Conservation (phyloP, 2,113 vertebrate species). For the Hiodon alosoides region DNA sequence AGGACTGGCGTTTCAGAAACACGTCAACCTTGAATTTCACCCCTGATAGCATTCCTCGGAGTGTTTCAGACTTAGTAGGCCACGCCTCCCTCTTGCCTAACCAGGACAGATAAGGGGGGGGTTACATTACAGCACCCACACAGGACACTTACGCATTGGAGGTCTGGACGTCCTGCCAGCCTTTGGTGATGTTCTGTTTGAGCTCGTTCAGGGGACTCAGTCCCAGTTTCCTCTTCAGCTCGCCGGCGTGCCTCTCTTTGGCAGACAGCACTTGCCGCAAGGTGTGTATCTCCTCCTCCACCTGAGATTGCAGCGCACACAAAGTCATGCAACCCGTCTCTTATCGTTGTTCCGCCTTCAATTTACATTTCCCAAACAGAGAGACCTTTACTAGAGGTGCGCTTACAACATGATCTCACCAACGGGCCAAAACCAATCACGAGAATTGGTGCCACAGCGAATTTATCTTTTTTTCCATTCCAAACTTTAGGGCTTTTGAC, state of each 20-base stretch:
- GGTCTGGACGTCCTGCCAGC: conserved; percentile 92
- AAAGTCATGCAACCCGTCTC: no score
- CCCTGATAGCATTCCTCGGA: no score
- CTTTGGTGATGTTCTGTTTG: conserved; percentile 79
- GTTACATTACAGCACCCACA: not conserved
- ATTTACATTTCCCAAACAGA: not conserved
- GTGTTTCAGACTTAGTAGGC: not conserved
- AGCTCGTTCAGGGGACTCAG: conserved; percentile 80
- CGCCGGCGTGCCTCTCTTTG: conserved; percentile 84
- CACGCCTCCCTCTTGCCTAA: not conserved
- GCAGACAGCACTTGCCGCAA: conserved; percentile 89
- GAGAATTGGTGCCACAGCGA: no score
- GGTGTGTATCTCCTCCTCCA: conserved; percentile 92
- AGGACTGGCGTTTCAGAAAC: not conserved
- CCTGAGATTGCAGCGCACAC: conserved; percentile 56
- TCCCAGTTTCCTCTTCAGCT: conserved; percentile 89
- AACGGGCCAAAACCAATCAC: no score
- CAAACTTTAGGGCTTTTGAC: no score
- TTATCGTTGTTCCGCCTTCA: not conserved
- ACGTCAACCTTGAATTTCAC: not conserved
- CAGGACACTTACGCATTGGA: conserved; percentile 82
- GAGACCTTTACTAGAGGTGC: no score
- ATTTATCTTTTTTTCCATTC: no score
- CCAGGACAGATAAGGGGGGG: not conserved
- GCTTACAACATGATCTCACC: no score